Base-by-base conservation (phyloP, 2,888 invertebrate genomes). In the Eurytoma californica region DNA sequence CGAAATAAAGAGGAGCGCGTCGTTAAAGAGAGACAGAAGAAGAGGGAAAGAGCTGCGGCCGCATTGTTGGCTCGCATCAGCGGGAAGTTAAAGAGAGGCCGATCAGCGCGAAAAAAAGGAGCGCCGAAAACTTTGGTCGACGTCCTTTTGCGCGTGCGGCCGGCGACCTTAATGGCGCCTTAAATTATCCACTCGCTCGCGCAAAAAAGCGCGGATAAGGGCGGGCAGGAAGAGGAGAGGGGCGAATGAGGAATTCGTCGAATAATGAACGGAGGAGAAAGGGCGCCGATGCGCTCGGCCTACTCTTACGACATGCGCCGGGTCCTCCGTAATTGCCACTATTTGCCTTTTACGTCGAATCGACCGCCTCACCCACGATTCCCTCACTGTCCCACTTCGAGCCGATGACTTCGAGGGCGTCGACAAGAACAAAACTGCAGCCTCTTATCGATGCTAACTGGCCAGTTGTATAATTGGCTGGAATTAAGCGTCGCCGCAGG, bases 141-240 rank as follows among this genome's bases (percentile, higher is more conserved):
- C 18, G 61, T 57, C 28, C 14, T 65, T 51, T 63, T 57, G 49
- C 24, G 60, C 39, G 39, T 39, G 39, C 39, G 39, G 9, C 39
- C 60, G 7, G 63, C 65, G 70, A 74, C 47, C 65, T 74, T 79
- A 79, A 79, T 79, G 70, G 70, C 60, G 58, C 74, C 70, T 79
- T 79, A 79, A 79, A 79, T 79, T 79, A 79, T 70, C 74, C 69
- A 3, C 66, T 61, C 55, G 67, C 75, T 16, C 58, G 60, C 18
- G 53, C 60, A 66, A 74, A 66, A 66, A 74, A 39, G 39, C 28
- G 49, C 66, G 70, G 58, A 70, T 70, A 65, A 75, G 74, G 30
- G 0, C n/a, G 57, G 24, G n/a, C 4, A 24, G 12, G 20, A 63
- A 30, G 66, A 30, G 39, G 18, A 18, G 18, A 55, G 30, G 58